Conservation (phyloP, 1,140 invertebrate species). For the Vollenhovia emeryi region DNA sequence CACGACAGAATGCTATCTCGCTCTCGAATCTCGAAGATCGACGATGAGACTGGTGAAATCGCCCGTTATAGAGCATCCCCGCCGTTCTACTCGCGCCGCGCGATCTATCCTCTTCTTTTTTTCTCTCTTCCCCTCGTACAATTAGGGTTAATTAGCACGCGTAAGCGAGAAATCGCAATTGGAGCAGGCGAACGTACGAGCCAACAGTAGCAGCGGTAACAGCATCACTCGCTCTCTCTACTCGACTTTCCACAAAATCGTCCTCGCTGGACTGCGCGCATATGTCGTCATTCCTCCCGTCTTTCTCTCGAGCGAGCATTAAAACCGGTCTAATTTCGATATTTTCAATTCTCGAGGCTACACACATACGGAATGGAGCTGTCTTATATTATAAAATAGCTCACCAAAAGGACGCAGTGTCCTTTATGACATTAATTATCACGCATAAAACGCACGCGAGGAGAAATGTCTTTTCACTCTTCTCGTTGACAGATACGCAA, state of each 20-base stretch:
- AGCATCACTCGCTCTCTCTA: constrained; percentile 72
- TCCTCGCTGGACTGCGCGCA: constrained; percentile 28
- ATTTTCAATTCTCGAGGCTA: background rate
- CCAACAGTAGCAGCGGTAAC: background rate
- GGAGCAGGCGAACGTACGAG: constrained; percentile 64
- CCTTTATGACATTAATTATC: background rate
- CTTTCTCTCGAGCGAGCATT: constrained; percentile 35
- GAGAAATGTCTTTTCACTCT: background rate
- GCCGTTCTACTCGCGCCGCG: background rate
- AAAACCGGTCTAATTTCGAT: constrained; percentile 48
- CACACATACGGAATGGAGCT: background rate
- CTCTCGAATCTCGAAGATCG: constrained; percentile 65
- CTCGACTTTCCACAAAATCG: constrained; percentile 67
- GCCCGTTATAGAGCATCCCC: background rate
- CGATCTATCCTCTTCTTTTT: constrained; percentile 6
- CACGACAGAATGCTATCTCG: constrained; percentile 59
- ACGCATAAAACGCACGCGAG: background rate
- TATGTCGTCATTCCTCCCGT: constrained; percentile 27
- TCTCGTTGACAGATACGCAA: background rate
- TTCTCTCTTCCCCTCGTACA: constrained; percentile 23
- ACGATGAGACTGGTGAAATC: constrained; percentile 68
- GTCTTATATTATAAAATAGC: background rate
- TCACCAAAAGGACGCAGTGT: background rate
- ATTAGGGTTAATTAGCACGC: constrained; percentile 75
- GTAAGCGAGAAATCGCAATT: constrained; percentile 76